Percentiles rank a stretch among this genome's conserved stretches.
phyloP scores from a whole-genome alignment of 2,113 vertebrate species.

The Orthonyx spaldingii region DNA sequence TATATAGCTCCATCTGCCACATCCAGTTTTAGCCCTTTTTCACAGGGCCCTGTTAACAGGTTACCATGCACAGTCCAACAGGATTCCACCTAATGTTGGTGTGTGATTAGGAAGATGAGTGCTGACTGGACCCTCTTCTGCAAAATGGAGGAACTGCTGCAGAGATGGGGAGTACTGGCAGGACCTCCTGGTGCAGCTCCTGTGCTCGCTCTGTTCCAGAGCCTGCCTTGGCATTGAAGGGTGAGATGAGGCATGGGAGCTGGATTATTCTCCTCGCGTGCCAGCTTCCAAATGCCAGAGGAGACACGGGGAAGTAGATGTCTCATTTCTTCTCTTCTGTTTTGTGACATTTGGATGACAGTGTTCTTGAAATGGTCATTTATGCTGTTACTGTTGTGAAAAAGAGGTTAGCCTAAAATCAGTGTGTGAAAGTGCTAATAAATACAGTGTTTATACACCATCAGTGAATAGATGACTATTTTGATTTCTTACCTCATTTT shows the following conservation, averaged over 20 bases:
- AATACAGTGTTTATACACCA: constrained; percentile 9
- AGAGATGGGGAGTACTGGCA: not conserved
- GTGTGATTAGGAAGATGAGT: constrained; percentile 13
- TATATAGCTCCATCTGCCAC: constrained; percentile 74
- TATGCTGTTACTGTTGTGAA: not conserved
- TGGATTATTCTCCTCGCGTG: not conserved
- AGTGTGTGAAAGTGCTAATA: not conserved
- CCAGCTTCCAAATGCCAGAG: not conserved
- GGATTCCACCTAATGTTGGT: constrained; percentile 28
- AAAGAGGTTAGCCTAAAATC: constrained; percentile 18
- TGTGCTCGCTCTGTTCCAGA: accelerated
- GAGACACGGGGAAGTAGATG: not conserved
- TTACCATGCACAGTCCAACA: constrained; percentile 14
- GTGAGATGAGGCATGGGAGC: not conserved
- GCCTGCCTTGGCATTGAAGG: not conserved
- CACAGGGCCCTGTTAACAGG: constrained; percentile 14
- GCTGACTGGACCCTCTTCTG: not conserved
- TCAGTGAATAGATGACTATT: not conserved
- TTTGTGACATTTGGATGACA: constrained; percentile 26
- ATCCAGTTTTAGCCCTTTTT: constrained; percentile 50
- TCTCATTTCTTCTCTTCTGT: not conserved
- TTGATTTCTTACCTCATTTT: constrained; percentile 12
- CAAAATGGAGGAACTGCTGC: not conserved
- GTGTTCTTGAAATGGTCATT: constrained; percentile 6
- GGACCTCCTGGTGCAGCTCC: not conserved